Percentiles rank a stretch among this genome's conserved stretches.
Evolutionary conservation across 2,113 vertebrate genomes (phyloP).

Genomic region (Polypterus senegalus): DNA sequence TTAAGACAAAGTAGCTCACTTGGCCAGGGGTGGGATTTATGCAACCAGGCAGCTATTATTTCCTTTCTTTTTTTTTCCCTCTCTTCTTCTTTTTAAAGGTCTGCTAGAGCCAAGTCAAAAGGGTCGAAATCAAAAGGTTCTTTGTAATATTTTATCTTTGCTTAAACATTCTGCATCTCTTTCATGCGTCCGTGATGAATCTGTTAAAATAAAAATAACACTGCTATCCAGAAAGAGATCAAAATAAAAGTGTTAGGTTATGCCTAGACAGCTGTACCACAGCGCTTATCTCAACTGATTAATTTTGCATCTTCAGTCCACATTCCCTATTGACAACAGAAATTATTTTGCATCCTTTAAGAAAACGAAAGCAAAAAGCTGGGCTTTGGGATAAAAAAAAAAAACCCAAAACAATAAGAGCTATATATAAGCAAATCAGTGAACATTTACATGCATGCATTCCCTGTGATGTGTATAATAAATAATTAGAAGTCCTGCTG

Average conservation of each 20-base stretch:
- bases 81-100: constrained; percentile 21
- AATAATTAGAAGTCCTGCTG: no score
- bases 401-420: no score
- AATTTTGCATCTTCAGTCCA: no score
- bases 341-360: no score
- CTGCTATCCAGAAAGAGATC: neutral
- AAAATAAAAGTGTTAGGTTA: neutral
- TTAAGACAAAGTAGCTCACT: constrained; percentile 67
- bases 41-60: constrained; percentile 40
- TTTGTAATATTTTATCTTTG: constrained; percentile 36
- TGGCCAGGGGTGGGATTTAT: constrained; percentile 42
- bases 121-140: constrained; percentile 36
- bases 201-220: constrained; percentile 17
- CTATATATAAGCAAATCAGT: no score
- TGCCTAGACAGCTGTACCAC: no score
- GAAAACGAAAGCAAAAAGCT: no score
- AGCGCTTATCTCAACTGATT: no score
- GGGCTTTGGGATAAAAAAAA: no score
- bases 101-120: constrained; percentile 31
- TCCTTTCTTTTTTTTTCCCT: constrained; percentile 7
- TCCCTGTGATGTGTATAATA: no score
- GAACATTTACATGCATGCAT: no score
- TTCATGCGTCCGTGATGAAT: constrained; percentile 13
- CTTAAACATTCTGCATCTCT: constrained; percentile 35
- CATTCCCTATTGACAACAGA: no score